Evolutionary conservation across 2,113 vertebrate species (phyloP).

Genomic region (Synodontis membranacea): DNA sequence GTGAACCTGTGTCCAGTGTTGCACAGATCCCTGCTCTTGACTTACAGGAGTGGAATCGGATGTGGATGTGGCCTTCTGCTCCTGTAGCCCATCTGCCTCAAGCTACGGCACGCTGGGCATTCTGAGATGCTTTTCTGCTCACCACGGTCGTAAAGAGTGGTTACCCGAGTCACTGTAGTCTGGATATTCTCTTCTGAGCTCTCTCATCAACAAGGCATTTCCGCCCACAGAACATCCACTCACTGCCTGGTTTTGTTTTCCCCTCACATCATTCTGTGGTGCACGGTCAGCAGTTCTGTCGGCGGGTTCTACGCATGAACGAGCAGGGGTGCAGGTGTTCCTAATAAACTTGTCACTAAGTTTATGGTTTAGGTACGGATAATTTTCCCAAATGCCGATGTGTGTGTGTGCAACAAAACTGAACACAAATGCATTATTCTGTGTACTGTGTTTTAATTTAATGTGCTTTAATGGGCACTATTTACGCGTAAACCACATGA

Average conservation of each 20-base stretch:
- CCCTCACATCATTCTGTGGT: background rate
- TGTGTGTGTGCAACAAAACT: background rate
- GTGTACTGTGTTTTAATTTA: background rate
- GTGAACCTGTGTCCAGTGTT: background rate
- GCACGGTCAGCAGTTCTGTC: background rate
- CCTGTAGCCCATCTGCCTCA: background rate
- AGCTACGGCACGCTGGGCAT: background rate
- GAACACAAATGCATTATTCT: background rate
- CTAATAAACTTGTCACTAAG: background rate
- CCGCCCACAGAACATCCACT: background rate
- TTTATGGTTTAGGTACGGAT: background rate
- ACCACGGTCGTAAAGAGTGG: background rate
- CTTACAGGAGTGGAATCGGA: too few relatives aligned
- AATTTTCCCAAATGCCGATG: background rate
- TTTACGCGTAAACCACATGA: too few relatives aligned
- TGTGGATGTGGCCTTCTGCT: background rate
- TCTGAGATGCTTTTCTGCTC: background rate
- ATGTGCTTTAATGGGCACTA: background rate
- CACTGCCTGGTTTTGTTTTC: background rate
- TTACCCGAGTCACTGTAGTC: background rate
- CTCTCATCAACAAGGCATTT: background rate
- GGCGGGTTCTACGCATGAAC: background rate
- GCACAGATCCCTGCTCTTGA: background rate
- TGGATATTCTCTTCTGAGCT: background rate
- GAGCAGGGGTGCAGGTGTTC: background rate